Percentiles rank a stretch among this genome's conserved stretches.
phyloP scores from a whole-genome alignment of 2,888 invertebrate genomes.

The Orgyia antiqua region DNA sequence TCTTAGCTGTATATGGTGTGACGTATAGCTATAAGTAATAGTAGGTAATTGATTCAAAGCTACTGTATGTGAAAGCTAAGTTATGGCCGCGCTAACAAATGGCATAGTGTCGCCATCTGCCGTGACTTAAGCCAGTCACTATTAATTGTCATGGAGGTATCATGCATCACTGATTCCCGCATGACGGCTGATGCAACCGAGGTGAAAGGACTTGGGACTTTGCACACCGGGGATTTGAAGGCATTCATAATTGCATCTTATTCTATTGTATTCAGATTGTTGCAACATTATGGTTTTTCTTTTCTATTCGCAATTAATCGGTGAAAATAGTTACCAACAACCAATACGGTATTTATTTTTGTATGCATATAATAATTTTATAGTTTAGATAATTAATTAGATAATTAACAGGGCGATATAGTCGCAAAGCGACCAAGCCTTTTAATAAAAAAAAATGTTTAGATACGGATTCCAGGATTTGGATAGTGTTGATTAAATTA shows the following conservation, averaged over 20 bases:
- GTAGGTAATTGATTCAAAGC: constrained; percentile 24
- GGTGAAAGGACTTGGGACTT: constrained; percentile 22
- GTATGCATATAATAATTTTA: no score
- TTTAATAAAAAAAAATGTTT: no score
- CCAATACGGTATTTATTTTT: no score
- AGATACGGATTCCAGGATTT: no score
- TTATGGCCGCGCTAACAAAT: constrained; percentile 26
- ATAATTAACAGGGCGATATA: no score
- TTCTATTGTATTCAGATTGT: constrained; percentile 11
- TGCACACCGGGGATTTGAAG: constrained; percentile 13
- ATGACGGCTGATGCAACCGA: constrained; percentile 24
- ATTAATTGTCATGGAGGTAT: constrained; percentile 15
- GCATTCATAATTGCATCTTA: constrained; percentile 13
- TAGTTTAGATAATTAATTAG: no score
- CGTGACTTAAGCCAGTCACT: constrained; percentile 1
- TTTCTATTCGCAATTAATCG: constrained; percentile 2
- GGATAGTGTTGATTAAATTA: no score
- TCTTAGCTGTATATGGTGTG: constrained; percentile 16
- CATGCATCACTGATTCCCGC: constrained; percentile 35
- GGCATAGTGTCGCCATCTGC: constrained; percentile 18
- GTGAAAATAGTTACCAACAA: neutral
- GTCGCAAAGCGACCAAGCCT: no score
- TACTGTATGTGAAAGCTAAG: constrained; percentile 24
- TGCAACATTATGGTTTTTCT: constrained; percentile 7
- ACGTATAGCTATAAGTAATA: constrained; percentile 19